These are phyloP conservation scores for Macrocentrus cingulum DNA, from an alignment of 1,140 invertebrate genomes.

Conservation along the genomic window DNA sequence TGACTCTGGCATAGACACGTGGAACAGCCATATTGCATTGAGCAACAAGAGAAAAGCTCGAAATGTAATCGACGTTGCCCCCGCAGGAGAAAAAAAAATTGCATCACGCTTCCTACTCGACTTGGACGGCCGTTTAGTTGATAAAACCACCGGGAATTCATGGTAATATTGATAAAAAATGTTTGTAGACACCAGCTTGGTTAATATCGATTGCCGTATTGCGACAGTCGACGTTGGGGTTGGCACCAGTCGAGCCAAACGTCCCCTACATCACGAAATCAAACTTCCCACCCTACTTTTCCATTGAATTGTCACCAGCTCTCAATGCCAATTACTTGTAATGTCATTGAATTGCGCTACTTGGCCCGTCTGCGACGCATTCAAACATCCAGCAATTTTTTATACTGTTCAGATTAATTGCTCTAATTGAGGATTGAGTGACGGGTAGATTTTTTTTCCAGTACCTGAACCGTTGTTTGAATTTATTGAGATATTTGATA, in stretches of 20 bases:
- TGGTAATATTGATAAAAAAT: neutral
- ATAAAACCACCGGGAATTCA: too few species aligned
- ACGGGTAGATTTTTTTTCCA: too few species aligned
- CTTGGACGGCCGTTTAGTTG: too few species aligned
- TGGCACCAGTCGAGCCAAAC: slow-evolving; percentile 38
- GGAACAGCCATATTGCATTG: slow-evolving; percentile 21
- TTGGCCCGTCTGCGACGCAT: neutral
- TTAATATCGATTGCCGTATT: slow-evolving; percentile 50
- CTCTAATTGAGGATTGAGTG: too few species aligned
- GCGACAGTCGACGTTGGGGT: slow-evolving; percentile 44
- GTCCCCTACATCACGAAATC: slow-evolving; percentile 25
- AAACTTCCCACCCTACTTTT: slow-evolving; percentile 15
- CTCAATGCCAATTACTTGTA: slow-evolving; percentile 7
- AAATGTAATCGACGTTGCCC: too few species aligned
- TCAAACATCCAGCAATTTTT: neutral
- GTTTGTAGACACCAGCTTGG: slow-evolving; percentile 11
- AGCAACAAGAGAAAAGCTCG: slow-evolving; percentile 9
- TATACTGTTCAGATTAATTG: too few species aligned
- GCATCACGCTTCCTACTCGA: too few species aligned
- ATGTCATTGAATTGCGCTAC: slow-evolving; percentile 15
- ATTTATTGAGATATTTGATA: too few species aligned
- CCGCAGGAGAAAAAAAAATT: too few species aligned
- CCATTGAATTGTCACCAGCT: slow-evolving; percentile 21
- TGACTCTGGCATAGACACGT: slow-evolving; percentile 3
- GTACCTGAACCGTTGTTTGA: too few species aligned